Evolutionary conservation across 1,140 invertebrate genomes (phyloP), one percentile per base, ranked within the genome.

Genomic region (Phenacoccus solenopsis): DNA sequence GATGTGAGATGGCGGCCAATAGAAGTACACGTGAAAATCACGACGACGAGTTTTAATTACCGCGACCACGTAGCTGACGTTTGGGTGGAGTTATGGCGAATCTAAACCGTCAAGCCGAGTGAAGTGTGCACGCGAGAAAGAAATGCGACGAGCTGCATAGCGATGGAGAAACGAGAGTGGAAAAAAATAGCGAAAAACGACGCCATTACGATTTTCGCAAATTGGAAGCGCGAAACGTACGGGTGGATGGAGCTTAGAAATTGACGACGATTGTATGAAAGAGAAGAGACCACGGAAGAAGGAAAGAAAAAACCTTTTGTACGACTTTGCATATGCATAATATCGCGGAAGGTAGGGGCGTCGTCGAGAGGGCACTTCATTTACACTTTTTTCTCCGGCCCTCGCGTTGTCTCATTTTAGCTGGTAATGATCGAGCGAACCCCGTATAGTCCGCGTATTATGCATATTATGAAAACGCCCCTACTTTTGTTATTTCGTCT

Each of bases 221-320:
- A 64, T 64, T 64, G 59, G 10, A 64, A 64, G 59, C 16, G 32
- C 9, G 59, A 64, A 64, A 64, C 25, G 59, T 27, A 64, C 59
- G 59, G 59, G 59, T 64, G 59, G 59, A 64, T 64, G 59, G 59
- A 64, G 59, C 59, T 27, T 64, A 64, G 25, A 64, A 64, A 64
- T 64, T 64, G 59, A 64, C 59, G 59, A 27, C 59, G 59, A 64
- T 64, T 64, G 59, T 64, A 64, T 64, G 59, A 64, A 64, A 64
- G 59, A 64, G 30, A 32, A 32, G 5, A 49, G 5, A 64, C 59
- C 59, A 64, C 25, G 25, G 59, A 64, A 25, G 59, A 64, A 24
- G 59, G 16, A 22, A 64, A 64, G n/a, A 64, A 64, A 64, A 64
- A 64, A 64, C 59, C 59, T 64, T 64, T 64, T 64, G 59, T 64